These are phyloP conservation scores for Varroa destructor DNA, from an alignment of 1,140 invertebrate genomes.

Conservation along the genomic window DNA sequence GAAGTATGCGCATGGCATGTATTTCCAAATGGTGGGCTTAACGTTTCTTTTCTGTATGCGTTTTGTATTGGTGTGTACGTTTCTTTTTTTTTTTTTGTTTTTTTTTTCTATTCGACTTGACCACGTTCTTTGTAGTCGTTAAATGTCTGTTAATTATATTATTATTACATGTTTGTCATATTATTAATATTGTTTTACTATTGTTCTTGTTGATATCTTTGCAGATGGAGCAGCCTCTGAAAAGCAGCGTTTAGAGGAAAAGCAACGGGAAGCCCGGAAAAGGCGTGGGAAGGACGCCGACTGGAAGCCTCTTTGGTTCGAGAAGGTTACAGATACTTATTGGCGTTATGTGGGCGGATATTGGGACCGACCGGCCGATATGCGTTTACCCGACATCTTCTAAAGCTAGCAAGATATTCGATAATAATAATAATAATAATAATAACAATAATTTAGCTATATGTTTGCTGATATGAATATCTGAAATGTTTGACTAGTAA, in stretches of 20 bases:
- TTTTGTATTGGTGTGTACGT: neutral
- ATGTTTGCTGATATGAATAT: too few species aligned
- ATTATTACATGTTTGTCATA: neutral
- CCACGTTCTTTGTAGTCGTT: neutral
- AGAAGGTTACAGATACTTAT: neutral
- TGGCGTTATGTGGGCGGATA: conserved; percentile 19
- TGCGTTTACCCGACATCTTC: conserved; percentile 1
- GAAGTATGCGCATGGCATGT: neutral
- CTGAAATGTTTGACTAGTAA: too few species aligned
- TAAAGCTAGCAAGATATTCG: neutral
- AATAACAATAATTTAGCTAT: too few species aligned
- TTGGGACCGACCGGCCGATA: conserved; percentile 6
- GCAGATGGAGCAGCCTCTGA: conserved; percentile 67
- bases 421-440: too few species aligned
- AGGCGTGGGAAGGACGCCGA: conserved; percentile 50
- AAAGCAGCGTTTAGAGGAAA: conserved; percentile 81
- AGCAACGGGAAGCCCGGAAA: conserved; percentile 71
- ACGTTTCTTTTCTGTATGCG: neutral
- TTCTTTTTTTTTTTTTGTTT: neutral
- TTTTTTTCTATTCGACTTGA: neutral
- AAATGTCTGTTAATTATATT: neutral
- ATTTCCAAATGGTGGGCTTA: neutral
- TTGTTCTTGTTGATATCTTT: neutral
- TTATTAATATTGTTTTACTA: conserved; percentile 28
- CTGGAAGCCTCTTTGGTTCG: conserved; percentile 44